These are phyloP conservation scores for Burhinus oedicnemus DNA, from an alignment of 2,113 vertebrate genomes.

Conservation along the genomic window DNA sequence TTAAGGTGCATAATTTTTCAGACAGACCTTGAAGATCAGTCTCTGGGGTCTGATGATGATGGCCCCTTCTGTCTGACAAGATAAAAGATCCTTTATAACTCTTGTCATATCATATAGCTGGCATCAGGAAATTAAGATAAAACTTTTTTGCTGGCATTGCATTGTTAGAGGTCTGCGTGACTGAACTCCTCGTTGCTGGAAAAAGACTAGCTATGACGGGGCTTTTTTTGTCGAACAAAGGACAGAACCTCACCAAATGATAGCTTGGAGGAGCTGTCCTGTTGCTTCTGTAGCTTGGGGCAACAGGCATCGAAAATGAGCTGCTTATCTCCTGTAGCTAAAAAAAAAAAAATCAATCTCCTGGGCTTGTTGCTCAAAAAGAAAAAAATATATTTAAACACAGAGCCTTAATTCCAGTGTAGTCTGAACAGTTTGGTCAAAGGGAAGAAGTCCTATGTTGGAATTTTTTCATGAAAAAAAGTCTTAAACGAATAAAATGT, in stretches of 20 bases:
- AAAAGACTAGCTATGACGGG: background rate
- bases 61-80: conserved; percentile 21
- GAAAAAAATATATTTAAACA: background rate
- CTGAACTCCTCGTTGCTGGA: background rate
- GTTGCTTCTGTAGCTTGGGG: background rate
- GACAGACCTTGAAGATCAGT: conserved; percentile 4
- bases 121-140: conserved; percentile 51
- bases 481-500: background rate
- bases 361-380: background rate
- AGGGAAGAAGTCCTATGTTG: background rate
- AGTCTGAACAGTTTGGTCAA: background rate
- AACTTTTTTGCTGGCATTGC: conserved; percentile 59
- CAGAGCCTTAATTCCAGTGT: background rate
- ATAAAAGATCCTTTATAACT: conserved; percentile 51
- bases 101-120: background rate
- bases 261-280: background rate
- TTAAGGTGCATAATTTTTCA: conserved; percentile 36
- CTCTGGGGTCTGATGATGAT: background rate
- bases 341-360: background rate
- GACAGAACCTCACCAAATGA: background rate
- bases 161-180: background rate
- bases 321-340: background rate
- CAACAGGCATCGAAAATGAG: background rate
- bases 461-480: background rate
- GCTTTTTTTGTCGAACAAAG: background rate